Evolutionary conservation across 2,797 vertebrate species (phyloP).

Genomic region (Cossypha polioptera): DNA sequence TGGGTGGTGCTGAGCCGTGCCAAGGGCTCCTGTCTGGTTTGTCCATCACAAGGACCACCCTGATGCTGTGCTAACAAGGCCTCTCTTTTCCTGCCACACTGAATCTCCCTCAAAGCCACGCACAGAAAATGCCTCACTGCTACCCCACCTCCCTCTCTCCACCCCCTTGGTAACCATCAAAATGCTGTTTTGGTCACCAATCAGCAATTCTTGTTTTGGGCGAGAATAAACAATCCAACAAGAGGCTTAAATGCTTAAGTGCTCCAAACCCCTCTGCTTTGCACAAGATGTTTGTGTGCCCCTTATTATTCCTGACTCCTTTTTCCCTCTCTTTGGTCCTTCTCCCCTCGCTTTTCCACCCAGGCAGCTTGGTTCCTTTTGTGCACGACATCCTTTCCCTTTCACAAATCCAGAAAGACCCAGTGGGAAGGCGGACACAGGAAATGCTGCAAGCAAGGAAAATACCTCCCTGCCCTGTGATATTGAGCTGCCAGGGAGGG

Average conservation of each 20-base stretch:
- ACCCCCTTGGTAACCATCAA: neutral
- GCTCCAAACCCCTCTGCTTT: neutral
- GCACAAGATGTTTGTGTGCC: neutral
- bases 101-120: neutral
- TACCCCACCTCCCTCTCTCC: neutral
- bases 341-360: neutral
- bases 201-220: neutral
- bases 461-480: neutral
- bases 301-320: neutral
- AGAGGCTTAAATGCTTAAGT: neutral
- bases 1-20: neutral
- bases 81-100: neutral
- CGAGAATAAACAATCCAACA: neutral
- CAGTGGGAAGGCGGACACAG: neutral
- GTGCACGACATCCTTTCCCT: constrained; percentile 24
- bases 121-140: neutral
- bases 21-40: neutral
- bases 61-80: neutral
- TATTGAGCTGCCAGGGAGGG: neutral
- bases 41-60: neutral
- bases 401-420: constrained; percentile 42
- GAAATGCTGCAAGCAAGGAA: neutral
- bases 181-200: neutral
- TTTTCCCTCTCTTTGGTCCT: neutral
- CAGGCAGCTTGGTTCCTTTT: neutral